A percentile compares a stretch with the other conserved stretches of the same genome.
Evolutionary conservation across 2,797 vertebrate genomes (phyloP).

Genomic region (Thalassophryne amazonica): DNA sequence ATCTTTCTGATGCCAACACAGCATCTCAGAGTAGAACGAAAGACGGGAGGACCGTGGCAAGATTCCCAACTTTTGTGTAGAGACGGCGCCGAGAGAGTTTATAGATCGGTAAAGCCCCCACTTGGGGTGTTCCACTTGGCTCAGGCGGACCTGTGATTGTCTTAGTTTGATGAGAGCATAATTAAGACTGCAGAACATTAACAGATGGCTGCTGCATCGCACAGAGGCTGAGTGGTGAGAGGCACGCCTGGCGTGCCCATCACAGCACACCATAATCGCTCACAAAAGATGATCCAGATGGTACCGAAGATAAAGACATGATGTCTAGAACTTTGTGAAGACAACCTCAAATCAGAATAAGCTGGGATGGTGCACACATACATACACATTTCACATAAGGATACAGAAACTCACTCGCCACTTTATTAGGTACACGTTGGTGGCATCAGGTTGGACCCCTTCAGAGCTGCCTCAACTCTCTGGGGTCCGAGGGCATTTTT

Average conservation of each 20-base stretch:
- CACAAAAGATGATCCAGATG: not conserved
- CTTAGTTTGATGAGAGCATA: constrained; percentile 63
- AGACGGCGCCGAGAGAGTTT: constrained; percentile 18
- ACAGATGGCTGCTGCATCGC: constrained; percentile 48
- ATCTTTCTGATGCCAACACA: not conserved
- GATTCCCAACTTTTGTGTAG: not conserved
- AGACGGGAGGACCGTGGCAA: too few species aligned
- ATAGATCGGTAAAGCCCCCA: constrained; percentile 48
- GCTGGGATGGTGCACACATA: too few species aligned
- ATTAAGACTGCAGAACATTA: constrained; percentile 68
- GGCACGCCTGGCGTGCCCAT: constrained; percentile 1
- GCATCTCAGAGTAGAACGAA: too few species aligned
- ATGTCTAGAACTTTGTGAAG: too few species aligned
- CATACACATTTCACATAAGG: too few species aligned
- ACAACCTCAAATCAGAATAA: too few species aligned
- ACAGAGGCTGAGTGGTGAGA: constrained; percentile 10
- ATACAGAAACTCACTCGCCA: too few species aligned
- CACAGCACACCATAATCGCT: not conserved
- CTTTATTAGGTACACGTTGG: too few species aligned
- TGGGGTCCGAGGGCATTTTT: too few species aligned
- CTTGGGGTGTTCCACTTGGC: constrained; percentile 31
- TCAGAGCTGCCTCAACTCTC: too few species aligned
- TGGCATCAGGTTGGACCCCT: too few species aligned
- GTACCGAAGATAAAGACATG: not conserved
- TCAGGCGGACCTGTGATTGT: constrained; percentile 43